These are phyloP conservation scores for Drosophila maculinotata DNA, from an alignment of 2,888 invertebrate genomes.

Conservation along the genomic window DNA sequence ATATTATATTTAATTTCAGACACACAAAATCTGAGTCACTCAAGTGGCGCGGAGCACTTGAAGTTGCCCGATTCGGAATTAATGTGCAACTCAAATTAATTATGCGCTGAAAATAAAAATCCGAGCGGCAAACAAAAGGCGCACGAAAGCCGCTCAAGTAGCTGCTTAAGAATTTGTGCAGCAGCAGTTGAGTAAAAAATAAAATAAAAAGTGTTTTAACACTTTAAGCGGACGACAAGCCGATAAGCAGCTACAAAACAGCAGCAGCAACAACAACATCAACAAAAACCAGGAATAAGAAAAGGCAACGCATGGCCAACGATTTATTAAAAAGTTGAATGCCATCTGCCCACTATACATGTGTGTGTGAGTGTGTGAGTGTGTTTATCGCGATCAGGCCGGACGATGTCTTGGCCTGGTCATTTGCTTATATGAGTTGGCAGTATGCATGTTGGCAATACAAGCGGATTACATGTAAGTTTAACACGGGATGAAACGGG, in stretches of 20 bases:
- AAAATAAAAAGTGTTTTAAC: constrained; percentile 59
- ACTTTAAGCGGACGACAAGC: constrained; percentile 73
- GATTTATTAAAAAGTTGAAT: constrained; percentile 74
- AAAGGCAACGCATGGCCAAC: constrained; percentile 42
- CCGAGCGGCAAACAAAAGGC: constrained; percentile 59
- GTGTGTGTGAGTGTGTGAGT: constrained; percentile 20
- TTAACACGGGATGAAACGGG: constrained; percentile 27
- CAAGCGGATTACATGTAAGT: constrained; percentile 63
- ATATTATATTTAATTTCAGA: neutral
- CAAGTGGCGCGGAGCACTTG: constrained; percentile 60
- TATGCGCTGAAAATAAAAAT: constrained; percentile 70
- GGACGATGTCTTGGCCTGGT: constrained; percentile 67
- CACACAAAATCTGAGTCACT: constrained; percentile 35
- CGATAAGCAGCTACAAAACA: constrained; percentile 71
- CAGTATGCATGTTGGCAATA: constrained; percentile 58
- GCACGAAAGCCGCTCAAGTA: constrained; percentile 68
- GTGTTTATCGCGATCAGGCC: constrained; percentile 65
- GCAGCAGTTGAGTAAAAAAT: neutral
- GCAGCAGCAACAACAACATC: constrained; percentile 22
- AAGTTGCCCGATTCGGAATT: constrained; percentile 59
- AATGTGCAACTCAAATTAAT: constrained; percentile 74
- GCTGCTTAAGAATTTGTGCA: constrained; percentile 48
- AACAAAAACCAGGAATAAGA: constrained; percentile 30
- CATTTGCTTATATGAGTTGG: constrained; percentile 80
- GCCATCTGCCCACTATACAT: constrained; percentile 49